Base-by-base conservation (phyloP, 2,888 invertebrate species). In the Corythucha ciliata region DNA sequence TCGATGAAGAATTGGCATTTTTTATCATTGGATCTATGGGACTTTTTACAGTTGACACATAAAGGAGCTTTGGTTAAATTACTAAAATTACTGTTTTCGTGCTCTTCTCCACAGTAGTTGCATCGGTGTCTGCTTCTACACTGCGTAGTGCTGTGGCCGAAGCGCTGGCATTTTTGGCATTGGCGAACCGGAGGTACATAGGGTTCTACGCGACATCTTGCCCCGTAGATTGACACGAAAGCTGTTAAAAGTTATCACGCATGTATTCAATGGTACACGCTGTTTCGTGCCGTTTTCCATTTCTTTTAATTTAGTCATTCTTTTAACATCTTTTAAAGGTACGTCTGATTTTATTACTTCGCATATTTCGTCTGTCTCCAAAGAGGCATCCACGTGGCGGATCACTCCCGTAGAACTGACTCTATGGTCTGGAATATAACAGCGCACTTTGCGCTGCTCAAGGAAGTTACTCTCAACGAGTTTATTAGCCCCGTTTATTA, bases 161-260 rank as follows among this genome's bases (percentile, higher is more conserved):
- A 42, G 10, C 42, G 42, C 16, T 25, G 26, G 24, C 42, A 42
- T 20, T 20, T n/a, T 6, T 16, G 10, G 26, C 42, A 42, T 22
- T 42, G 42, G 3, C 33, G 33, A 18, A 33, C 8, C 4, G 33
- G 18, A 3, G 33, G 33, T 5, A 33, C 18, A 33, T 5, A 33
- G 8, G 33, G 33, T 16, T 18, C 14, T 4, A 33, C 33, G 4
- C 8, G 4, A 7, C 33, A 33, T 16, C 18, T 16, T 5, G 14
- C 18, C 5, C 33, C 33, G 8, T 33, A 33, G 18, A 33, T 33
- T 5, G 33, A 33, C 4, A 33, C 33, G 33, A 18, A 3, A 16
- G 14, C 33, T 4, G 33, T 18, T 33, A 7, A 33, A 33, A 5
- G 33, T 3, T 7, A 33, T 14, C 3, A 33, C 33, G 8, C 33